Evolutionary conservation across 2,888 invertebrate genomes (phyloP).

Genomic region (Psococerastis gibbosa): DNA sequence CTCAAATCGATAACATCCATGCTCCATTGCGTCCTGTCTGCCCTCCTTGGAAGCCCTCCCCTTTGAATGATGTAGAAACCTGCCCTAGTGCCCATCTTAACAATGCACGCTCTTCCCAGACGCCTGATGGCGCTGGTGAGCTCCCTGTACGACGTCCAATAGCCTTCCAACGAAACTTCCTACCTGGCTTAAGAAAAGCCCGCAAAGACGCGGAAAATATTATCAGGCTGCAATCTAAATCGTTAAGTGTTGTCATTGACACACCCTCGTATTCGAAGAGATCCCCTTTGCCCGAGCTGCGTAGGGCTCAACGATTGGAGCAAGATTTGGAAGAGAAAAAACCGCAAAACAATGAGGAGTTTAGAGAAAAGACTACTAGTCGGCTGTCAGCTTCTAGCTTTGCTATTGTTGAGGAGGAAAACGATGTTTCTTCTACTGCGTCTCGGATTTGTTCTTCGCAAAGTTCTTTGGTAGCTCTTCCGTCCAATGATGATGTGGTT

Average conservation of each 20-base stretch:
- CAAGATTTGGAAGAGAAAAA: conserved; percentile 9
- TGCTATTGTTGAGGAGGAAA: conserved; percentile 21
- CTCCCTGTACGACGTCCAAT: background rate
- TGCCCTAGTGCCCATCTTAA: background rate
- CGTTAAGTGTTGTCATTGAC: conserved; percentile 3
- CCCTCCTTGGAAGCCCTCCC: background rate
- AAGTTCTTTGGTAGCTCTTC: conserved; percentile 17
- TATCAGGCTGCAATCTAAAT: conserved; percentile 5
- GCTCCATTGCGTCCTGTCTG: background rate
- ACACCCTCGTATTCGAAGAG: background rate
- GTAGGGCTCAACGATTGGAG: background rate
- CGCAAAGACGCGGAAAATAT: conserved; percentile 9
- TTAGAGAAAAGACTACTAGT: conserved; percentile 14
- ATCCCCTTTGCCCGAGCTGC: conserved; percentile 5
- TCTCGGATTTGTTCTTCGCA: conserved; percentile 16
- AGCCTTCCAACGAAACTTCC: background rate
- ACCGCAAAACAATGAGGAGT: too few relatives aligned
- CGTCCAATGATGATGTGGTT: conserved; percentile 20
- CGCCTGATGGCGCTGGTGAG: background rate
- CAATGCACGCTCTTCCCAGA: background rate
- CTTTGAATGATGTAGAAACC: background rate
- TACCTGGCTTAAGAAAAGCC: background rate
- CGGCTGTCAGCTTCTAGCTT: conserved; percentile 18
- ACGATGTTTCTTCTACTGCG: conserved; percentile 17
- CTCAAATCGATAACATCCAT: background rate